Base-by-base conservation (phyloP, 1,140 invertebrate species). In the Nasonia vitripennis region DNA sequence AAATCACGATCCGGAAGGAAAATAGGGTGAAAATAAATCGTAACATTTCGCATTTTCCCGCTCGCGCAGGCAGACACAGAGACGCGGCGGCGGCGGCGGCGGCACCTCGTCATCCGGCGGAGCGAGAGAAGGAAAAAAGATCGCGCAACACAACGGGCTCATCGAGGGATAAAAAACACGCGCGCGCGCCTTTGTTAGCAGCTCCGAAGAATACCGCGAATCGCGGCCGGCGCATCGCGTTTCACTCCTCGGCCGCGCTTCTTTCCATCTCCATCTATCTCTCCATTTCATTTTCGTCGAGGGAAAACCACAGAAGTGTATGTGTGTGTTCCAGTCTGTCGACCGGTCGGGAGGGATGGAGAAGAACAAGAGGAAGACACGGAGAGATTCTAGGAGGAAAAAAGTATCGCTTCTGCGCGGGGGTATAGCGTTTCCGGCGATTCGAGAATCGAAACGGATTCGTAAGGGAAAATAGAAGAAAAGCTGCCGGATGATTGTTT, bases 391-490 rank as follows among this genome's bases (percentile, higher is more conserved):
- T 14, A 31, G 71, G 34, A 6, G 41, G 37, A 74, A 83, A 78
- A 75, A 83, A 83, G 74, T 83, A 83, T 83, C 82, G 77, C 74
- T 78, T 83, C 73, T 62, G 34, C 68, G 0, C 9, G 23, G 7
- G 20, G 70, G 78, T 85, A 80, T 80, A 62, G 70, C 78, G 78
- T 85, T 85, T 85, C 83, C 78, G 83, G 78, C 77, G 83, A 80
- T 84, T 81, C 74, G 84, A 86, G 20, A 78, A 87, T 87, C 86
- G 86, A 88, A 87, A 88, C 81, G 71, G 45, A 78, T 78, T 80
- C 48, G 41, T 77, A 67, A 31, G 62, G 62, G 27, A 70, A 70
- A 81, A 71, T 48, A 41, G 34, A 41, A 78, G 48, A 73, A 86
- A 86, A 78, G 34, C 74, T 82, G 68, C 48, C 55, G 27, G 14